A percentile compares a stretch with the other conserved stretches of the same genome.
Conservation (phyloP, 2,888 invertebrate species). For the Lottia gigantea region DNA sequence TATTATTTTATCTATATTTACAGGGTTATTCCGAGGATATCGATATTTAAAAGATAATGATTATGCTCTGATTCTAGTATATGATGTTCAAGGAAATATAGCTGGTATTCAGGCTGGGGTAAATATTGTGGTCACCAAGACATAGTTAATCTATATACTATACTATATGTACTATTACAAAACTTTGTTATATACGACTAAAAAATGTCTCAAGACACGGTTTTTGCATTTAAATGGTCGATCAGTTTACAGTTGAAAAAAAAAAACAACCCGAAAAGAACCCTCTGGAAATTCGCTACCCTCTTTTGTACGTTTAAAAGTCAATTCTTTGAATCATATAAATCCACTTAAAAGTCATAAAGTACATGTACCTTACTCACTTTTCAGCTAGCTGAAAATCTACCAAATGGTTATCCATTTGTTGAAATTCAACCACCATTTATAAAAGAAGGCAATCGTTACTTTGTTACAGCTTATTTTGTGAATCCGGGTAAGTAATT, state of each 20-base stretch:
- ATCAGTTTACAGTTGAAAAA: no score
- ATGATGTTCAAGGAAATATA: conserved; percentile 62
- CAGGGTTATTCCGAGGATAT: conserved; percentile 44
- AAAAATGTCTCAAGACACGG: no score
- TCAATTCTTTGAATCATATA: no score
- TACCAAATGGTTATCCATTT: background rate
- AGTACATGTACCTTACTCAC: background rate
- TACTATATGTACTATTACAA: no score
- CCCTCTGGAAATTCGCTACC: no score
- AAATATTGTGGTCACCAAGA: conserved; percentile 19
- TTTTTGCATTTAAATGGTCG: no score
- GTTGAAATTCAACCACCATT: conserved; percentile 21
- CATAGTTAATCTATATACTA: no score
- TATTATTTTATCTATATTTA: no score
- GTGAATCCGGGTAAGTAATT: conserved; percentile 40
- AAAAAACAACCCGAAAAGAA: no score
- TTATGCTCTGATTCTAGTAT: conserved; percentile 58
- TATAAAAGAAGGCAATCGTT: conserved; percentile 36
- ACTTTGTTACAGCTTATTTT: conserved; percentile 45
- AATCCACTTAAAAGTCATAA: no score
- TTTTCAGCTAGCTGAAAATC: background rate
- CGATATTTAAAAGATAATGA: conserved; percentile 61
- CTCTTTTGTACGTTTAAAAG: no score
- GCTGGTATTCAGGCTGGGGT: conserved; percentile 66
- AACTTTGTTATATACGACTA: no score